Conservation (phyloP, 2,113 vertebrate species). For the Chaetodon trifascialis region DNA sequence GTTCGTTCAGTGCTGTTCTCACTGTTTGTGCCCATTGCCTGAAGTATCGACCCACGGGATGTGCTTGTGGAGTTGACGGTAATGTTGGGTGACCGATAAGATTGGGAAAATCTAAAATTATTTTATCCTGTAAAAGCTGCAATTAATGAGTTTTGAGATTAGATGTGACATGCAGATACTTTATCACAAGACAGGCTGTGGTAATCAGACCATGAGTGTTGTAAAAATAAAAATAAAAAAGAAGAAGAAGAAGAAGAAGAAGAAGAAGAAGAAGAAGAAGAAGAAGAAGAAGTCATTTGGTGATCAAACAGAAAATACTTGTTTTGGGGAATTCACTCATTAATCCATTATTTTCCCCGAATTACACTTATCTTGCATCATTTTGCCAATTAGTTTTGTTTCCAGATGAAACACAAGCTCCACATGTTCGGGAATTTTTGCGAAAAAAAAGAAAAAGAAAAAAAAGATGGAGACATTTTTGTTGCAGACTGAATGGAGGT, state of each 20-base stretch:
- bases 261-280: not conserved
- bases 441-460: not conserved
- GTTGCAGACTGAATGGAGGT: not conserved
- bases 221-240: not conserved
- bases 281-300: not conserved
- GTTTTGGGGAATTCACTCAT: not conserved
- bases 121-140: constrained; percentile 14
- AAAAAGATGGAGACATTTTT: not conserved
- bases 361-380: not conserved
- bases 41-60: not conserved
- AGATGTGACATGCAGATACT: constrained; percentile 7
- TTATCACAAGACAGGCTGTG: not conserved
- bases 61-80: constrained; percentile 4
- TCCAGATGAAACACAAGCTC: not conserved
- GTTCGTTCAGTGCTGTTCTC: constrained; percentile 38
- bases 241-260: not conserved
- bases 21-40: not conserved
- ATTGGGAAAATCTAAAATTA: not conserved
- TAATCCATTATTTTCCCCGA: not conserved
- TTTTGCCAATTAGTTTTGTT: not conserved
- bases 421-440: not conserved
- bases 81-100: constrained; percentile 17
- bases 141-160: constrained; percentile 26
- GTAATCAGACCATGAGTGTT: not conserved
- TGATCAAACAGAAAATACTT: not conserved